A percentile compares a stretch with the other conserved stretches of the same genome.
Conservation (phyloP, 1,140 invertebrate species). For the Brachionus sp. region DNA sequence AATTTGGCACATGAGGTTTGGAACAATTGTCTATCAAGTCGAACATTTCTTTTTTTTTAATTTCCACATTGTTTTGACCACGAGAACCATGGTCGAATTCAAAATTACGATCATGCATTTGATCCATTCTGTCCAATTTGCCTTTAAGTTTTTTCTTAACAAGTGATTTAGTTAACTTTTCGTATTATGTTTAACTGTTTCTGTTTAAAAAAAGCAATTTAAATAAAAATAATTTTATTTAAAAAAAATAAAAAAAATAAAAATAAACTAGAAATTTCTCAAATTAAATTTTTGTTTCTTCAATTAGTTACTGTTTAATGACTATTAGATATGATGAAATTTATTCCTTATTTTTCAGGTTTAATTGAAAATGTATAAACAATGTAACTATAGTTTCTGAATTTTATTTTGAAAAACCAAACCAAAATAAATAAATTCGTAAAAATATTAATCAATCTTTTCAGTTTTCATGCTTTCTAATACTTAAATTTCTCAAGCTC, state of each 20-base stretch:
- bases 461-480: not conserved
- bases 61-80: not conserved
- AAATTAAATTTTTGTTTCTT: not conserved
- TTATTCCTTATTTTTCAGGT: not conserved
- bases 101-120: not conserved
- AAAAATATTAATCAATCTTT: conserved; percentile 11
- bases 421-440: not conserved
- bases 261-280: not conserved
- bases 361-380: conserved; percentile 20
- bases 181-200: not conserved
- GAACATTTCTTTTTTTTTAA: conserved; percentile 27
- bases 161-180: not conserved
- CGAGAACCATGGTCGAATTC: not conserved
- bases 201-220: not conserved
- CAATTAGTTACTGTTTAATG: conserved; percentile 1
- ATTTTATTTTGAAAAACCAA: not conserved
- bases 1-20: not conserved
- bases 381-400: conserved; percentile 39
- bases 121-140: not conserved
- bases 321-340: not conserved
- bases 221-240: not conserved
- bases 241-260: not conserved
- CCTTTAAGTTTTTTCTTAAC: not conserved
- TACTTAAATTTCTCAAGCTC: not conserved
- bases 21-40: conserved; percentile 28